Percentiles rank a stretch among this genome's conserved stretches.
phyloP scores from a whole-genome alignment of 2,888 invertebrate genomes.

The Chymomyza caudatula region DNA sequence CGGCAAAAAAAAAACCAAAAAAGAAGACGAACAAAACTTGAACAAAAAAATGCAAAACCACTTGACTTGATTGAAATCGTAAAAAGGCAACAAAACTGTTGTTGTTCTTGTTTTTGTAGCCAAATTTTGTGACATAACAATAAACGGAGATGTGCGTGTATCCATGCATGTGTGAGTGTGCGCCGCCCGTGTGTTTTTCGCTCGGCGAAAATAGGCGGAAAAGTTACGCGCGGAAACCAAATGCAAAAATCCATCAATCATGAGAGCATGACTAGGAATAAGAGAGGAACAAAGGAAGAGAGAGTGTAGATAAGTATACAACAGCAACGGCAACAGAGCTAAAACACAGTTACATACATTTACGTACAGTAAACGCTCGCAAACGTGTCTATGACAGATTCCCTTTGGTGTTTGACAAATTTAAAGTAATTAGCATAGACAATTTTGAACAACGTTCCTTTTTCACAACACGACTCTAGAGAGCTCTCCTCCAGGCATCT shows the following conservation, averaged over 20 bases:
- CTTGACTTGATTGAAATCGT: constrained; percentile 71
- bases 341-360: neutral
- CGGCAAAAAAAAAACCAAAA: neutral
- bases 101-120: constrained; percentile 6
- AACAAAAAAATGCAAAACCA: constrained; percentile 60
- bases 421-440: no score
- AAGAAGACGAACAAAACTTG: constrained; percentile 37
- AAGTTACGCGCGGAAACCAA: neutral
- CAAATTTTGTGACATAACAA: constrained; percentile 47
- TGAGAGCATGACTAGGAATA: neutral
- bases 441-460: no score
- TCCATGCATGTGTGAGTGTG: neutral
- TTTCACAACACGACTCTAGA: no score
- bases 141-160: constrained; percentile 34
- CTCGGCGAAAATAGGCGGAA: neutral
- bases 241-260: constrained; percentile 17
- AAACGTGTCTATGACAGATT: no score
- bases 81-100: constrained; percentile 29
- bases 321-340: neutral
- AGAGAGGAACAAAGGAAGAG: neutral
- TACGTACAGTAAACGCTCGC: neutral
- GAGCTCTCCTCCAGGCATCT: no score
- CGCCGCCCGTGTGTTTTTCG: neutral
- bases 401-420: no score
- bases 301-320: neutral